Conservation (phyloP, 1,140 invertebrate species). For the Hydropsyche tenuis region DNA sequence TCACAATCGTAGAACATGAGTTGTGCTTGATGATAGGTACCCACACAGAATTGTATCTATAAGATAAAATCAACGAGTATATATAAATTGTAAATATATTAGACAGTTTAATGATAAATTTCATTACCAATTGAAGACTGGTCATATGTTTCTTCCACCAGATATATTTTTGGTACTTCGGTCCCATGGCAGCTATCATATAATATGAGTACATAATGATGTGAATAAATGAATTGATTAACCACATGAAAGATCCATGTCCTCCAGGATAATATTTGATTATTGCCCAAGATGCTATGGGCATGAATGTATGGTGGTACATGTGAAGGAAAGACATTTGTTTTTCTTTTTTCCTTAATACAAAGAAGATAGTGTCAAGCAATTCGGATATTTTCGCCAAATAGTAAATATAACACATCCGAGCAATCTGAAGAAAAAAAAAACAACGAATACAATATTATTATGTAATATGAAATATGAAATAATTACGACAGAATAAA, state of each 20-base stretch:
- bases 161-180: constrained; percentile 74
- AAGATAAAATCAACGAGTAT: too few species aligned
- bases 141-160: constrained; percentile 86
- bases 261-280: constrained; percentile 72
- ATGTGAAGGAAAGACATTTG: constrained; percentile 80
- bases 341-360: constrained; percentile 76
- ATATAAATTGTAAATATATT: constrained; percentile 22
- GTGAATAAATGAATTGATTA: constrained; percentile 85
- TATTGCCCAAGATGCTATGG: constrained; percentile 64
- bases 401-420: too few species aligned
- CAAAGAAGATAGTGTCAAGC: constrained; percentile 80
- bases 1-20: constrained; percentile 84
- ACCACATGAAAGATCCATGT: constrained; percentile 76
- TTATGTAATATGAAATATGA: too few species aligned
- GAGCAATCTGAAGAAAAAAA: too few species aligned
- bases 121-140: constrained; percentile 78
- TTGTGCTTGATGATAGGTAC: constrained; percentile 80
- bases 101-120: not conserved
- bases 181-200: constrained; percentile 75
- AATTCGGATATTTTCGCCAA: constrained; percentile 71
- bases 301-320: constrained; percentile 76
- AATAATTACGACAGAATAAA: too few species aligned
- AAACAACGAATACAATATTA: too few species aligned
- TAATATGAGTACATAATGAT: constrained; percentile 86
- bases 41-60: constrained; percentile 79